These are phyloP conservation scores for Blomia tropicalis DNA, from an alignment of 2,888 invertebrate species.

Conservation along the genomic window DNA sequence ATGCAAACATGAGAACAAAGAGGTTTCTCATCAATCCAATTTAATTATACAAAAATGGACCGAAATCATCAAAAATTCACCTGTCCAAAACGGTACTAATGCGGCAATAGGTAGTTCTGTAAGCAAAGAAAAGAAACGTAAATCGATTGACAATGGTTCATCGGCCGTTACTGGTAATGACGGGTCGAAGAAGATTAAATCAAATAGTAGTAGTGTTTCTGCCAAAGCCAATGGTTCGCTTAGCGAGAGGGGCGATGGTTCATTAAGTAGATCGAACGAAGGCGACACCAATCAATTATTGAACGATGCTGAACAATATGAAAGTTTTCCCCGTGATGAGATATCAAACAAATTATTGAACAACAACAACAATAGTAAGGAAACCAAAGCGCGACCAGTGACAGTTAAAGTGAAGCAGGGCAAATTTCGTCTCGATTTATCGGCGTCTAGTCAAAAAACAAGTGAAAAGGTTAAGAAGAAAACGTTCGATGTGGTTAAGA, in stretches of 20 bases:
- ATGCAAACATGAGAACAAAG: conserved; percentile 57
- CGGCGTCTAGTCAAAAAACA: background rate
- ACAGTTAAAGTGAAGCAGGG: conserved; percentile 20
- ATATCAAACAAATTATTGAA: background rate
- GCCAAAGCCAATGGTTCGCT: too few relatives aligned
- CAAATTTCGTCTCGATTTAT: conserved; percentile 17
- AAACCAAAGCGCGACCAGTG: background rate
- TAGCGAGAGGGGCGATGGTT: background rate
- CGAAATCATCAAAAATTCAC: conserved; percentile 2
- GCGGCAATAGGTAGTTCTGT: background rate
- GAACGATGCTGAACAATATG: background rate
- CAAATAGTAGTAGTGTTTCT: background rate
- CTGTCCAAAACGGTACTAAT: background rate
- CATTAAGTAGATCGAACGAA: background rate
- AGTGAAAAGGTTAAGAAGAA: background rate
- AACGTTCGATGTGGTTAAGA: too few relatives aligned
- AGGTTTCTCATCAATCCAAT: conserved; percentile 20
- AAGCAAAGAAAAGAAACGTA: conserved; percentile 1
- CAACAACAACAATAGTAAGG: background rate
- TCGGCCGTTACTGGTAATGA: background rate
- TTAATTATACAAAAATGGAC: conserved; percentile 23
- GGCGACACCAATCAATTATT: background rate
- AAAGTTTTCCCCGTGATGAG: background rate
- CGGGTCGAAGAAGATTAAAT: background rate
- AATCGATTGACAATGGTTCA: background rate